Evolutionary conservation across 2,888 invertebrate genomes (phyloP), one percentile per base, ranked within the genome.

Genomic region (Apamea anceps): DNA sequence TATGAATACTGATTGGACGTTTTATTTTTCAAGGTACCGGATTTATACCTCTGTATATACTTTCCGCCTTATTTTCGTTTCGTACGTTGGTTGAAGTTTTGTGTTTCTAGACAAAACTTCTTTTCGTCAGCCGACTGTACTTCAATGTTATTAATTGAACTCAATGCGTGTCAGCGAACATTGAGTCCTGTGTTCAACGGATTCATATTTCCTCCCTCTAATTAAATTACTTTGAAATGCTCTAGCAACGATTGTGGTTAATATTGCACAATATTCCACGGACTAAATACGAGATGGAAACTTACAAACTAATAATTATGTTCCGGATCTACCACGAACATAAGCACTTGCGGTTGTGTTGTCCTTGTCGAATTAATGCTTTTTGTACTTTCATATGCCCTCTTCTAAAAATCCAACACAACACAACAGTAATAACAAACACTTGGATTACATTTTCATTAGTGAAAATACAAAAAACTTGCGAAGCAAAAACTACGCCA

Each of bases 171-270:
- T 13, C 57, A 15, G 18, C 32, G 25, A 54, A 57, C 45, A 72
- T 65, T 12, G 4, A 21, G 65, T 54, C n/a, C 32, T 66, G 66
- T 66, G 45, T 66, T 77, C 45, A 66, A 32, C 25, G 75, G 48
- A 75, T 74, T 57, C 57, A 60, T 45, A 51, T 73, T 66, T 75
- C 75, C 57, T 78, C 57, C 21, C 15, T 28, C 37, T 66, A n/a
- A 67, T 75, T 60, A 57, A 75, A 77, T 74, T 45, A 63, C 13
- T n/a, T 54, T 70, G n/a, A 65, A 32, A 63, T 75, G 25, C 21
- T 54, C 7, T 70, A 32, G 18, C 28, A 63, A 42, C 21, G 5
- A 62, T 42, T 67, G 28, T 15, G 54, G 60, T 78, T 67, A 15
- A 73, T 25, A 54, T 28, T 21, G 32, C 62, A 62, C 42, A 25